A percentile compares a stretch with the other conserved stretches of the same genome.
Conservation (phyloP, 2,888 invertebrate species). For the Trypoxylon attenuatum region DNA sequence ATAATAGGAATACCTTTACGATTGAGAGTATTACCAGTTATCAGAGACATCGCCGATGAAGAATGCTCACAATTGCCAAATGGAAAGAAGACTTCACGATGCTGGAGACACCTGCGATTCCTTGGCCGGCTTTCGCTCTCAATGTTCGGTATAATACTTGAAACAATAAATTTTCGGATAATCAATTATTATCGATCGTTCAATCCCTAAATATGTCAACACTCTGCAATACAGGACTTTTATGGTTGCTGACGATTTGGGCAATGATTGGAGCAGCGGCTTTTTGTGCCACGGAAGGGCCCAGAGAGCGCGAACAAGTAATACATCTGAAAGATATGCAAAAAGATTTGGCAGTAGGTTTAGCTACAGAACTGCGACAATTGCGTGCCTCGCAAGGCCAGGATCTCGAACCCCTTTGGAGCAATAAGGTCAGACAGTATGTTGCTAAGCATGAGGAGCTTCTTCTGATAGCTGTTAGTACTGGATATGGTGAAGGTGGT, state of each 20-base stretch:
- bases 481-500: conserved; percentile 77
- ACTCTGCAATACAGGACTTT: conserved; percentile 74
- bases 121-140: conserved; percentile 66
- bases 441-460: conserved; percentile 78
- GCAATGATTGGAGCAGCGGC: conserved; percentile 79
- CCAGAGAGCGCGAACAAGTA: conserved; percentile 78
- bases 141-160: conserved; percentile 72
- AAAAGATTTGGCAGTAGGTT: conserved; percentile 79
- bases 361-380: conserved; percentile 81
- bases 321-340: conserved; percentile 77
- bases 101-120: conserved; percentile 66
- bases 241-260: conserved; percentile 79
- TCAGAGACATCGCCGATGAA: conserved; percentile 65
- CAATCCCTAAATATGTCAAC: too few relatives aligned
- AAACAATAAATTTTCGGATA: too few relatives aligned
- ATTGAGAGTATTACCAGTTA: conserved; percentile 78
- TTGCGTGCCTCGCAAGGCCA: conserved; percentile 74
- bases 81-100: conserved; percentile 54
- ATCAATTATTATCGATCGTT: too few relatives aligned
- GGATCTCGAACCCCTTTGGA: conserved; percentile 78
- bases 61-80: conserved; percentile 41
- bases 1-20: conserved; percentile 75
- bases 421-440: conserved; percentile 78
- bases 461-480: conserved; percentile 77
- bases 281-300: conserved; percentile 81